These are phyloP conservation scores for Sebastiscus tertius DNA, from an alignment of 2,797 vertebrate genomes.

Conservation along the genomic window DNA sequence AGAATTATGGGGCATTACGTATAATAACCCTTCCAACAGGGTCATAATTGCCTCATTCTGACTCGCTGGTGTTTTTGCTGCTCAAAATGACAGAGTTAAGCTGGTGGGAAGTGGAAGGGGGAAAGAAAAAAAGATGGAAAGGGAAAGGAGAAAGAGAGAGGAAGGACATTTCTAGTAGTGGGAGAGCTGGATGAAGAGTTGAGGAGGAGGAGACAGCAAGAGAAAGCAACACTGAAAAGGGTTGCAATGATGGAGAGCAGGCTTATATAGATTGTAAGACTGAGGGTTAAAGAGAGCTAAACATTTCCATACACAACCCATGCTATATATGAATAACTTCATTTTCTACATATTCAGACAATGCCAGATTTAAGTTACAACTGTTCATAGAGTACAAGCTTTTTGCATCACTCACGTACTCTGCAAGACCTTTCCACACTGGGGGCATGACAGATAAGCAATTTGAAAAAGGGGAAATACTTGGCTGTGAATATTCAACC, in stretches of 20 bases:
- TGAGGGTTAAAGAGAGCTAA: background rate
- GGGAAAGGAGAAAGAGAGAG: background rate
- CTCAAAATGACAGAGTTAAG: conserved; percentile 44
- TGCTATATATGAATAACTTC: background rate
- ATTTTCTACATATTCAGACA: background rate
- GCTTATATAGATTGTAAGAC: background rate
- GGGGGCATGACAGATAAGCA: too few species aligned
- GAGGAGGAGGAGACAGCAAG: background rate
- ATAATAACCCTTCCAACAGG: conserved; percentile 70
- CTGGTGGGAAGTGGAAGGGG: background rate
- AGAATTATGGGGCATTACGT: conserved; percentile 71
- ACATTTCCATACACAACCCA: background rate
- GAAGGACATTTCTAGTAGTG: background rate
- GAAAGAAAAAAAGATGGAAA: background rate
- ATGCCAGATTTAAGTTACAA: background rate
- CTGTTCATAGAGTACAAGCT: background rate
- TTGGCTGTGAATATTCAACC: background rate
- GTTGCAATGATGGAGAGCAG: background rate
- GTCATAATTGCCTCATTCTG: conserved; percentile 62
- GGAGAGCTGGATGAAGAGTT: background rate
- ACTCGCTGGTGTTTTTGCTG: conserved; percentile 49
- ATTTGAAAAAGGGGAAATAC: too few species aligned
- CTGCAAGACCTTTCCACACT: accelerated
- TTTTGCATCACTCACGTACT: background rate
- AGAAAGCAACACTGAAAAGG: background rate